Conservation (phyloP, 2,797 vertebrate species). For the Sebastes umbrosus region DNA sequence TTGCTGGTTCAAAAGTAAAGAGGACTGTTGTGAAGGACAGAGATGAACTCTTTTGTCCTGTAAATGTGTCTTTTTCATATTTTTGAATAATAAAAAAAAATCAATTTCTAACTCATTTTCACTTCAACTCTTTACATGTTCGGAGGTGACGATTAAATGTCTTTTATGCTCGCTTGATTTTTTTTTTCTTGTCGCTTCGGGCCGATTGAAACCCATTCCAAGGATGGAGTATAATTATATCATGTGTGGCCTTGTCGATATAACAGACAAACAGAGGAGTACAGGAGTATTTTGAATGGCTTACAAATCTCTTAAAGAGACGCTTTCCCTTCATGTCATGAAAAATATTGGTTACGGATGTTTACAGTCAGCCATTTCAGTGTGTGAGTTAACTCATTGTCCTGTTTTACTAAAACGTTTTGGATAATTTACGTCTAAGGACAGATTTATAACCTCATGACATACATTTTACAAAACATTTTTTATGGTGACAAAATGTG, state of each 20-base stretch:
- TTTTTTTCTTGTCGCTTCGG: neutral
- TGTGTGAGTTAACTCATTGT: neutral
- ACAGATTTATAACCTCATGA: neutral
- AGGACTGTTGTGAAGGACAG: conserved; percentile 75
- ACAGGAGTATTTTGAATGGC: conserved; percentile 16
- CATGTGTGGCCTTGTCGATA: conserved; percentile 3
- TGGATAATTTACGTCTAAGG: neutral
- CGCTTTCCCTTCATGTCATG: conserved; percentile 14
- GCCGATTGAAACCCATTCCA: conserved; percentile 41
- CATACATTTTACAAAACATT: neutral
- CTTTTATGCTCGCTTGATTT: conserved; percentile 24
- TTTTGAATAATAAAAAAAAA: conserved; percentile 33
- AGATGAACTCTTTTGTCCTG: conserved; percentile 61
- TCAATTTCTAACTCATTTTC: conserved; percentile 31
- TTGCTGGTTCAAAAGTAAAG: conserved; percentile 82
- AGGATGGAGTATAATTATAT: conserved; percentile 53
- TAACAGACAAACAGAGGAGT: neutral
- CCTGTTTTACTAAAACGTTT: neutral
- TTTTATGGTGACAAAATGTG: neutral
- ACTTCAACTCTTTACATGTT: conserved; percentile 26
- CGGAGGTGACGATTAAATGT: conserved; percentile 25
- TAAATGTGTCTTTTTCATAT: conserved; percentile 66
- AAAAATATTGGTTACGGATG: conserved; percentile 11
- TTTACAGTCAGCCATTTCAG: conserved; percentile 16
- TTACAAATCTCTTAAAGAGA: conserved; percentile 8